Percentiles rank a stretch among this genome's conserved stretches.
phyloP scores from a whole-genome alignment of 2,888 invertebrate genomes.

The Ophraella communa region DNA sequence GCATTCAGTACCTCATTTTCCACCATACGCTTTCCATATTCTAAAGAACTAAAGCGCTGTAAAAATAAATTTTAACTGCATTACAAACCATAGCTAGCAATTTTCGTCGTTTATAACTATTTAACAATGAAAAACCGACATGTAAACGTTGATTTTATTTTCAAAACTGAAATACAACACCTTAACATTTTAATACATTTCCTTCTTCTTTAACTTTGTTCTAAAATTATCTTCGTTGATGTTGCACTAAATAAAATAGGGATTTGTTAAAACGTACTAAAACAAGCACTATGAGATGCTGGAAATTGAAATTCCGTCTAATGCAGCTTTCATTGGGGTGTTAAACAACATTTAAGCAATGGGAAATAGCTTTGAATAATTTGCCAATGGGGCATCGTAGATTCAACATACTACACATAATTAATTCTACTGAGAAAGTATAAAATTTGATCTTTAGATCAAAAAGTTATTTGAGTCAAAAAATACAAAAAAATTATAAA shows the following conservation, averaged over 20 bases:
- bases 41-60: constrained; percentile 15
- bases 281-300: background rate
- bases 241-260: constrained; percentile 30
- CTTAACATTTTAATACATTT: background rate
- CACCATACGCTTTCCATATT: constrained; percentile 21
- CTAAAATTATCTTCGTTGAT: constrained; percentile 28
- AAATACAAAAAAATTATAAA: too few species aligned
- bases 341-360: too few species aligned
- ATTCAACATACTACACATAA: too few species aligned
- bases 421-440: too few species aligned
- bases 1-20: constrained; percentile 33
- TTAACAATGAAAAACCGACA: background rate
- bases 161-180: background rate
- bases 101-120: background rate
- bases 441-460: too few species aligned
- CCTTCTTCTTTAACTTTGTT: constrained; percentile 13
- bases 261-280: background rate
- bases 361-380: too few species aligned
- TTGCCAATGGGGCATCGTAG: too few species aligned
- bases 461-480: too few species aligned
- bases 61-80: constrained; percentile 18
- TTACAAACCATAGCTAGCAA: background rate
- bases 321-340: too few species aligned
- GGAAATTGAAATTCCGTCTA: background rate
- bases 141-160: background rate